Conservation (phyloP, 2,797 vertebrate genomes). For the Takifugu rubripes region DNA sequence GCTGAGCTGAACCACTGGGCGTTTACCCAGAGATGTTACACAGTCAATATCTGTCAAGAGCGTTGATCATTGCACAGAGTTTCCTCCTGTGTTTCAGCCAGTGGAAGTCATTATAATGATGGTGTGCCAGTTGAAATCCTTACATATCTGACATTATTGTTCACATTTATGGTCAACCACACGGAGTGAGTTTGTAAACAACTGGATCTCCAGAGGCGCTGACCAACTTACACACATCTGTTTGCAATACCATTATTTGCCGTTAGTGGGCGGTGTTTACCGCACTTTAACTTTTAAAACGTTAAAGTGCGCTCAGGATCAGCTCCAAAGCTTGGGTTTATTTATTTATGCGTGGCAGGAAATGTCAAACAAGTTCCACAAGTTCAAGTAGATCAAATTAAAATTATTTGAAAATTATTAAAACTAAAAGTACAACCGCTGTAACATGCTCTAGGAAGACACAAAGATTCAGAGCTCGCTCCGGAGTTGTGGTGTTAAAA, state of each 20-base stretch:
- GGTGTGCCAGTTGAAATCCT: conserved; percentile 5
- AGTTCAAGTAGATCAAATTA: too few relatives aligned
- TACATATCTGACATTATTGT: conserved; percentile 15
- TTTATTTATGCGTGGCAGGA: too few relatives aligned
- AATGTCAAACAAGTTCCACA: too few relatives aligned
- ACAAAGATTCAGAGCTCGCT: too few relatives aligned
- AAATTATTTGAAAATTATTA: too few relatives aligned
- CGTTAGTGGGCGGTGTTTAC: conserved; percentile 47
- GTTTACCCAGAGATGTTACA: conserved; percentile 21
- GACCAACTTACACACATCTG: conserved; percentile 4
- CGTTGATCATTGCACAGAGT: conserved; percentile 6
- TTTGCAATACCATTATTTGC: conserved; percentile 10
- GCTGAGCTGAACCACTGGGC: conserved; percentile 24
- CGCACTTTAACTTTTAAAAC: neutral
- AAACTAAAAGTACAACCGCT: too few relatives aligned
- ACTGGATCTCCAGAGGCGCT: conserved; percentile 26
- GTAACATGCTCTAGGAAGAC: too few relatives aligned
- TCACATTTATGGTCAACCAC: conserved; percentile 2
- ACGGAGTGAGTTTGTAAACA: conserved; percentile 9
- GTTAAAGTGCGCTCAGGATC: neutral
- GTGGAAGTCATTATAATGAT: conserved; percentile 1
- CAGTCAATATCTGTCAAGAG: conserved; percentile 24
- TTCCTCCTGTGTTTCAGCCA: conserved; percentile 14
- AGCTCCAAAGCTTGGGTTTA: neutral
- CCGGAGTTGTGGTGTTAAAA: too few relatives aligned